Conservation (phyloP, 2,113 vertebrate genomes). For the Cephalophus harveyi region DNA sequence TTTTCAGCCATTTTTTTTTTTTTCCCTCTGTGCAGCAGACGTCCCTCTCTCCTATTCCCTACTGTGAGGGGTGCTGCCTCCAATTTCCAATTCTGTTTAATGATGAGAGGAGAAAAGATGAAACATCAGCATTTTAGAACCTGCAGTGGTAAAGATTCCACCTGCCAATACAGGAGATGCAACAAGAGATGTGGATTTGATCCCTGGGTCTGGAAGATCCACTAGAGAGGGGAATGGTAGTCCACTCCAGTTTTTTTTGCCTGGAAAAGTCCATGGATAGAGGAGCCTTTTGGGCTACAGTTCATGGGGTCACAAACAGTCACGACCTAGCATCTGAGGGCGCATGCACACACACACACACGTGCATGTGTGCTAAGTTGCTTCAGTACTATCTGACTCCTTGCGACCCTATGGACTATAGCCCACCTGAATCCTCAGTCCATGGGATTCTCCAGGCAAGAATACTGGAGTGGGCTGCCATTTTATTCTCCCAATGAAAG, state of each 20-base stretch:
- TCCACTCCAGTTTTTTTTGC: not conserved
- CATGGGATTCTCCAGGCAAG: not conserved
- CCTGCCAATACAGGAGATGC: not conserved
- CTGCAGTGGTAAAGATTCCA: not conserved
- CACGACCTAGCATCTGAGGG: not conserved
- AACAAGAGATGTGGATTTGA: not conserved
- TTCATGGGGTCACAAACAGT: not conserved
- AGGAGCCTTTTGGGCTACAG: not conserved
- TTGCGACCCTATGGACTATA: accelerated
- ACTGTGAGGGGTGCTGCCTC: not conserved
- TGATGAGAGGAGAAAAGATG: not conserved
- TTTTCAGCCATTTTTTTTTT: not conserved
- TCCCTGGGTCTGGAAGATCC: not conserved
- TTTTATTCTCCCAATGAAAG: not conserved
- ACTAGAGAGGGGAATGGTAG: not conserved
- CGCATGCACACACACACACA: accelerated
- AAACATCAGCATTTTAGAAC: not conserved
- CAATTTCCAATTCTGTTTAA: not conserved
- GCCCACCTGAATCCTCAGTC: not conserved
- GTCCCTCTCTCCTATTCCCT: not conserved
- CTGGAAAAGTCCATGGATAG: not conserved
- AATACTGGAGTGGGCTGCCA: not conserved
- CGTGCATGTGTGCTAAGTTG: not conserved
- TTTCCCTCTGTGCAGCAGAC: not conserved
- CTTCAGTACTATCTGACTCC: not conserved